Evolutionary conservation across 2,888 invertebrate species (phyloP).

Genomic region (Eucriotettix oculatus): DNA sequence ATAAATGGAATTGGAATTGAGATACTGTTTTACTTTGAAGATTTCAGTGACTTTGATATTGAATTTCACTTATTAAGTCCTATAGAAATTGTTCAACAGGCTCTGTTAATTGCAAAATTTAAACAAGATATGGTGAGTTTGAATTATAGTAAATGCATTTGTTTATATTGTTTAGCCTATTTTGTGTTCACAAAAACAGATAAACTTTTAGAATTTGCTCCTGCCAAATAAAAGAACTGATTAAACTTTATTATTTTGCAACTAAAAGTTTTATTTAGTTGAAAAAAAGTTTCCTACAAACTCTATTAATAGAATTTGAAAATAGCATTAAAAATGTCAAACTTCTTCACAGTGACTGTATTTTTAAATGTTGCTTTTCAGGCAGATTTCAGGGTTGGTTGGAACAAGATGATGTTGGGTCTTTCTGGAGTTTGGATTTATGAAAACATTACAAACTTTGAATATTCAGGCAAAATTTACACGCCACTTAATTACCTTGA

Average conservation of each 20-base stretch:
- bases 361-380: constrained; percentile 18
- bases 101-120: constrained; percentile 50
- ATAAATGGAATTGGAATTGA: constrained; percentile 54
- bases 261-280: too few species aligned
- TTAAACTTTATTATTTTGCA: too few species aligned
- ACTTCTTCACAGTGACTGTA: not conserved
- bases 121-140: constrained; percentile 41
- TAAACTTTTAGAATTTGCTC: too few species aligned
- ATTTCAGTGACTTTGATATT: constrained; percentile 48
- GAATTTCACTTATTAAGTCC: constrained; percentile 59
- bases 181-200: too few species aligned
- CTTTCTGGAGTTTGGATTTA: constrained; percentile 66
- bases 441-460: constrained; percentile 48
- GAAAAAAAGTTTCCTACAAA: too few species aligned
- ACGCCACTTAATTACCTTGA: constrained; percentile 64
- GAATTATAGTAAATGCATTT: too few species aligned
- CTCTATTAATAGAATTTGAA: too few species aligned
- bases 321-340: too few species aligned
- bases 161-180: too few species aligned
- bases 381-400: constrained; percentile 59
- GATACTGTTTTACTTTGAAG: constrained; percentile 38
- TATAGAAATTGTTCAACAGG: constrained; percentile 47
- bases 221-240: too few species aligned
- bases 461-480: constrained; percentile 59
- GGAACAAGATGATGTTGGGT: constrained; percentile 57